Base-by-base conservation (phyloP, 2,797 vertebrate genomes). In the Lithobates pipiens region DNA sequence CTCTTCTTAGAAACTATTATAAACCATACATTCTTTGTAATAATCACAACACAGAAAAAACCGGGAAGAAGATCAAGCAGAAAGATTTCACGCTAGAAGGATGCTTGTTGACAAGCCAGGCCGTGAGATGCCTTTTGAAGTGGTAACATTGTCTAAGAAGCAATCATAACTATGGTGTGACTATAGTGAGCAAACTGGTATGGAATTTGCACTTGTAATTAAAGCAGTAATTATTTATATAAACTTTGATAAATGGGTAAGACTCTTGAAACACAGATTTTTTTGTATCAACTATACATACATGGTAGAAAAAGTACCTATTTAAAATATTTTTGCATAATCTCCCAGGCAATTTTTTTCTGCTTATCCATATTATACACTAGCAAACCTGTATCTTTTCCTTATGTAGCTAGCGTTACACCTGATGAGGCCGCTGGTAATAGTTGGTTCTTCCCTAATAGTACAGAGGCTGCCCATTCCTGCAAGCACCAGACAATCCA, bases 181-280 rank as follows among this genome's bases (percentile, higher is more conserved):
- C 70, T 81, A 76, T n/a, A 86, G 34, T 71, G 78, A 32, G 34
- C 65, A 57, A 81, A 76, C 63, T 76, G 77, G 27, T 75, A 34
- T 29, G 50, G 84, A 85, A 85, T 85, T 75, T 80, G 72, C 71
- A 85, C 46, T 69, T 68, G 76, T 80, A 73, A 79, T 74, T 79
- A 50, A 69, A n/a, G 34, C 21, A 50, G 25, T 68, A 0, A 65
- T 75, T 54, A 57, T 61, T 70, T 29, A 74, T 15, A 67, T 67
- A 27, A 44, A 32, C 57, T 67, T 67, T 74, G 70, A 67, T 79
- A 78, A 46, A 54, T 84, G 75, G 25, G 72, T 57, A 65, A 13
- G 50, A 54, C 50, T 54, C 50, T 54, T 46, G 2, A 54, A 54
- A 54, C 50, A 54, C 16, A 13, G n/a, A n/a, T n/a, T 46, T 46